Evolutionary conservation across 2,888 invertebrate genomes (phyloP).

Genomic region (Lasius platythorax): DNA sequence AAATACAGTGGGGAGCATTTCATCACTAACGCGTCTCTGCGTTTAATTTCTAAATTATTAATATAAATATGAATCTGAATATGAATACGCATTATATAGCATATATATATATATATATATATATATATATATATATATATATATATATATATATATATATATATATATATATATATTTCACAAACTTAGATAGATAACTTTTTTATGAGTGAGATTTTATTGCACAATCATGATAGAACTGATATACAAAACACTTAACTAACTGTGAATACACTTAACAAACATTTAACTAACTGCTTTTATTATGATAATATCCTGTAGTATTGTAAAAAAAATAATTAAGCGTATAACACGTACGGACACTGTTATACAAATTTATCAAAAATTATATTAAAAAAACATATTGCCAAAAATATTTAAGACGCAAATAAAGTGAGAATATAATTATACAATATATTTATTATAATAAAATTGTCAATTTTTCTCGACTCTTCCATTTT

Average conservation of each 20-base stretch:
- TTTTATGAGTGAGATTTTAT: constrained; percentile 16
- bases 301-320: not conserved
- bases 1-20: constrained; percentile 22
- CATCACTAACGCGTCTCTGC: constrained; percentile 10
- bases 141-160: not conserved
- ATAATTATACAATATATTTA: not conserved
- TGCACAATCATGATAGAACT: not conserved
- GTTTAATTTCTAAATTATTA: constrained; percentile 25
- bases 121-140: constrained; percentile 12
- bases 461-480: not conserved
- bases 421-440: not conserved
- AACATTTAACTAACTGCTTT: not conserved
- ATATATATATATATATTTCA: not conserved
- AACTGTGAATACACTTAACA: not conserved
- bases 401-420: not conserved
- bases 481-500: not conserved
- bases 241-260: not conserved
- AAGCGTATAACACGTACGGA: constrained; percentile 1
- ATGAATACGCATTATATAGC: not conserved
- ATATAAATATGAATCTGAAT: constrained; percentile 19
- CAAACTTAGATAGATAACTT: constrained; percentile 10
- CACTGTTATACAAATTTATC: constrained; percentile 2
- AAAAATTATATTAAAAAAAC: constrained; percentile 1
- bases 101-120: constrained; percentile 4
- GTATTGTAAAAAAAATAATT: constrained; percentile 20